Evolutionary conservation across 2,113 vertebrate species (phyloP).

Genomic region (Maccullochella peelii): DNA sequence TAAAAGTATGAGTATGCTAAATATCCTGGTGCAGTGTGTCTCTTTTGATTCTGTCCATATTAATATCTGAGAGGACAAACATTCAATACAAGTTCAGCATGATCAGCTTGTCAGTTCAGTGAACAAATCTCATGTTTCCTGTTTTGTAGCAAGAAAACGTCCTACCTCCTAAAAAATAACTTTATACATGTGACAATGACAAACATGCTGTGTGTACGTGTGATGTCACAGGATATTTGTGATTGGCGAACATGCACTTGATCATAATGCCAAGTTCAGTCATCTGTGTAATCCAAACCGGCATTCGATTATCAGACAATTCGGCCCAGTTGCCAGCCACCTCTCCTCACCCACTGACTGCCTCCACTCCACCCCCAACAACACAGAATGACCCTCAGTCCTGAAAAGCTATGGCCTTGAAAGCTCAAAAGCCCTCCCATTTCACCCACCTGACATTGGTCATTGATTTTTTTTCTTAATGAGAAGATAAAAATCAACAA

Average conservation of each 20-base stretch:
- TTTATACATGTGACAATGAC: not conserved
- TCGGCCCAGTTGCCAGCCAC: slow-evolving; percentile 47
- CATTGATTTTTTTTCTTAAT: no score
- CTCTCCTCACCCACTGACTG: not conserved
- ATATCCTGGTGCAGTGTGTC: slow-evolving; percentile 9
- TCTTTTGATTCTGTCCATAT: slow-evolving; percentile 16
- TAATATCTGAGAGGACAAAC: slow-evolving; percentile 31
- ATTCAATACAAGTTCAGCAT: slow-evolving; percentile 1
- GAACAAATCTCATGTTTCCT: not conserved
- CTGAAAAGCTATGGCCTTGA: not conserved
- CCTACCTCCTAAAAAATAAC: not conserved
- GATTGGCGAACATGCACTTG: slow-evolving; percentile 28
- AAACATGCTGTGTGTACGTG: not conserved
- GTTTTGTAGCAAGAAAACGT: not conserved
- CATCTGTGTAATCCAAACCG: slow-evolving; percentile 74
- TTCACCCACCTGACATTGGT: no score
- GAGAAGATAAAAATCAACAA: not conserved
- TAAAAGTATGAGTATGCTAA: slow-evolving; percentile 37
- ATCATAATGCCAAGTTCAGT: slow-evolving; percentile 47
- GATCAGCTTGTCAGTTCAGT: not conserved
- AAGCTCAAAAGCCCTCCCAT: not conserved
- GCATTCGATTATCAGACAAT: slow-evolving; percentile 79
- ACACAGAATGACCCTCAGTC: slow-evolving; percentile 24
- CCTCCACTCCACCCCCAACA: not conserved
- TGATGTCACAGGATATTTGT: slow-evolving; percentile 3